Conservation (phyloP, 2,888 invertebrate species). For the Drosophila pseudotakahashii region DNA sequence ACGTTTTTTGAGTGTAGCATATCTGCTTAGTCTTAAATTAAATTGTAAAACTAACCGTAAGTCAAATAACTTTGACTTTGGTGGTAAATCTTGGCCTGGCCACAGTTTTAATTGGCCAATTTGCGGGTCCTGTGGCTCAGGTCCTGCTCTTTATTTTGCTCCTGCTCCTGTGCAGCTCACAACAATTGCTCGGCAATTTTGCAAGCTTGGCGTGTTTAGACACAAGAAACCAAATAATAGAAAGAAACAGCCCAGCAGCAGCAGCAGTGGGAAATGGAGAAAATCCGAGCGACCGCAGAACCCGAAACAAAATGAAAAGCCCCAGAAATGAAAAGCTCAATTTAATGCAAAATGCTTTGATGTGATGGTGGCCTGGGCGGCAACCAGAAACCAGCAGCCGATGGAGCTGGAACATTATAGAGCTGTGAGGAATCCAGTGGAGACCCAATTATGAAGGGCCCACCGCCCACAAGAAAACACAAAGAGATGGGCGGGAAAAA, state of each 20-base stretch:
- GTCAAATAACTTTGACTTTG: slow-evolving; percentile 17
- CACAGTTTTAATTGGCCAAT: slow-evolving; percentile 72
- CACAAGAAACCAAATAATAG: slow-evolving; percentile 55
- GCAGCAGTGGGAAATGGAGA: slow-evolving; percentile 22
- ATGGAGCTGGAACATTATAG: slow-evolving; percentile 4
- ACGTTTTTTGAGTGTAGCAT: not conserved
- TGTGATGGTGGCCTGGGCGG: slow-evolving; percentile 72
- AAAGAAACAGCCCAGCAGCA: slow-evolving; percentile 17
- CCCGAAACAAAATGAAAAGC: slow-evolving; percentile 53
- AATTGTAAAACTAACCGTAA: slow-evolving; percentile 25
- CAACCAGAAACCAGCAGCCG: slow-evolving; percentile 31
- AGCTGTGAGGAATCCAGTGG: slow-evolving; percentile 17
- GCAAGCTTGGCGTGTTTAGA: slow-evolving; percentile 62
- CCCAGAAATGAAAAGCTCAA: slow-evolving; percentile 60
- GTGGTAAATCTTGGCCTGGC: slow-evolving; percentile 27
- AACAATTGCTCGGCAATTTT: slow-evolving; percentile 66
- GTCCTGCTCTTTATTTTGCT: slow-evolving; percentile 4
- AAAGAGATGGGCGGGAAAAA: slow-evolving; percentile 29
- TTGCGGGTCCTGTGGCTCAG: slow-evolving; percentile 45
- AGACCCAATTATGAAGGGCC: slow-evolving; percentile 66
- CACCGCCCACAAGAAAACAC: slow-evolving; percentile 28
- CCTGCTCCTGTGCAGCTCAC: slow-evolving; percentile 28
- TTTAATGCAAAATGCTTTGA: slow-evolving; percentile 75
- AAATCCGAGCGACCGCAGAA: slow-evolving; percentile 34
- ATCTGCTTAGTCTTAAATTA: slow-evolving; percentile 17